Base-by-base conservation (phyloP, 2,888 invertebrate genomes). In the Gymnocheta viridis region DNA sequence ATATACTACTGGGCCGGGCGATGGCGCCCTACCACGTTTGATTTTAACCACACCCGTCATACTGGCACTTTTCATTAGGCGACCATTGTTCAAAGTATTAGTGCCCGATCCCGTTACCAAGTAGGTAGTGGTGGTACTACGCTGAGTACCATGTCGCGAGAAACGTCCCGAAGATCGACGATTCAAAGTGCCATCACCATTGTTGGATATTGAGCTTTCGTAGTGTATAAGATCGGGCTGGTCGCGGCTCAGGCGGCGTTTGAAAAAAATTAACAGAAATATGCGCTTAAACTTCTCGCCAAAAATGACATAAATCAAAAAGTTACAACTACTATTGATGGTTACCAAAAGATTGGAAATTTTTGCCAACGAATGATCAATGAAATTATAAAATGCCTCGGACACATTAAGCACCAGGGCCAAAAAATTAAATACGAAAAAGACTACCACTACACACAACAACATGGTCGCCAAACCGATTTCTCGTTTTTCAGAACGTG, bases 221-320 rank as follows among this genome's bases (percentile, higher is more conserved):
- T 97, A 96, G 90, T 96, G 96, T 81, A 96, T 96, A 91, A 94
- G 92, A 92, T 96, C 94, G 88, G 96, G 93, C 89, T 95, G 94
- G 87, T 95, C 95, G 60, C 95, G 92, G 87, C 93, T 94, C 78
- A 94, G 93, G 87, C 94, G 92, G 86, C 93, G 91, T 87, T 94
- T 95, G 92, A 96, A 96, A 93, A 96, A 96, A 92, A 96, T 93
- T 91, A 95, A 93, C 87, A 96, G 92, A 91, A 98, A 97, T 86
- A 98, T 94, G 84, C 96, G 94, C 91, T 97, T 96, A 93, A 99
- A 99, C 91, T 99, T 98, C 91, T 98, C 97, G 1, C 99, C 99
- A 91, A 99, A 98, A 86, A 98, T 98, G 86, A 98, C 98, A 93
- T 99, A 99, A 88, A 99, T 98, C 86, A 99, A 95, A 92, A 99